These are phyloP conservation scores for Coreoperca whiteheadi DNA, from an alignment of 2,113 vertebrate genomes.

Conservation along the genomic window DNA sequence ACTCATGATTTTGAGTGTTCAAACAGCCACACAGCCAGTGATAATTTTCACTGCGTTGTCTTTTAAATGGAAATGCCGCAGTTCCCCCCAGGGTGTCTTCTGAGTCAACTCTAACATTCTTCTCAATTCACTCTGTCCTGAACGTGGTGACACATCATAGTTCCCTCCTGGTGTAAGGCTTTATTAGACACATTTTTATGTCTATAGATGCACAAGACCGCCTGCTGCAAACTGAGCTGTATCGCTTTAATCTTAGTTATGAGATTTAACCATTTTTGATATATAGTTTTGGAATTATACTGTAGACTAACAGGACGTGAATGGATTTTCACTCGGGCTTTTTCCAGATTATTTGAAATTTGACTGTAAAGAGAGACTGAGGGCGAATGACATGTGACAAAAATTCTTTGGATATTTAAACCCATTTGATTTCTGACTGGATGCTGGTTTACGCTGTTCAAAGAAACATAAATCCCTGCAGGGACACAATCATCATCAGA, in stretches of 20 bases:
- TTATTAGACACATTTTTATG: background rate
- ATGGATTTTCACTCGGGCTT: background rate
- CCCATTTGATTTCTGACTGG: background rate
- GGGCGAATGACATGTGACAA: background rate
- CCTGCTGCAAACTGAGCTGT: background rate
- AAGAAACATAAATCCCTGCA: background rate
- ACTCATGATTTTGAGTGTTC: background rate
- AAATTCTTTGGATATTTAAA: background rate
- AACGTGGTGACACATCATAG: background rate
- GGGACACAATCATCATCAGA: background rate
- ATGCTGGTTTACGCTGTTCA: background rate
- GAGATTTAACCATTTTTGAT: background rate
- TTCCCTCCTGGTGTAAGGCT: background rate
- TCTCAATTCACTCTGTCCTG: background rate
- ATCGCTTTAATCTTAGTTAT: background rate
- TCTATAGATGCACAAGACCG: background rate
- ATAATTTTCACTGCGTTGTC: background rate
- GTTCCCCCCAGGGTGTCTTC: conserved; percentile 1
- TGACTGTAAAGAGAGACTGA: background rate
- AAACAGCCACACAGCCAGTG: background rate
- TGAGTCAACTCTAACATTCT: background rate
- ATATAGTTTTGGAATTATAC: background rate
- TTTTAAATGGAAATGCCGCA: background rate
- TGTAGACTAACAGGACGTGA: background rate
- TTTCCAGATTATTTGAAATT: background rate